Percentiles rank a stretch among this genome's conserved stretches.
Evolutionary conservation across 2,113 vertebrate genomes (phyloP).

Genomic region (Emydura subglobosa): DNA sequence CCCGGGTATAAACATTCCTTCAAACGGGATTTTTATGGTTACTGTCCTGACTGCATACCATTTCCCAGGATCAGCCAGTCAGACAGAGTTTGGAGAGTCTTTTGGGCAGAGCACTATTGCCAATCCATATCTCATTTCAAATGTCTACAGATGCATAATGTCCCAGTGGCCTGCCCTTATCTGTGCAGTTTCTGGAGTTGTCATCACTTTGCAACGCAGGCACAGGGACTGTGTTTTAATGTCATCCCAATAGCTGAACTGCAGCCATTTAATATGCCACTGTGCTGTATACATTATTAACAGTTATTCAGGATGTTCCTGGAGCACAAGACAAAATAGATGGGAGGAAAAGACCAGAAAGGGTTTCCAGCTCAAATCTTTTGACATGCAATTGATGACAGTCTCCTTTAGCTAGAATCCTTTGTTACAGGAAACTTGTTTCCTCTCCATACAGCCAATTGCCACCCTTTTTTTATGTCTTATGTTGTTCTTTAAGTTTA

Average conservation of each 20-base stretch:
- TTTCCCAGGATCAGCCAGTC: not conserved
- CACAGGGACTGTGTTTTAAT: slow-evolving; percentile 7
- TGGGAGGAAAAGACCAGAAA: not conserved
- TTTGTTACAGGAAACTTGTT: not conserved
- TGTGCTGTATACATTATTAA: slow-evolving; percentile 49
- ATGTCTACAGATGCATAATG: not conserved
- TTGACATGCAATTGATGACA: not conserved
- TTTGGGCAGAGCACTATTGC: not conserved
- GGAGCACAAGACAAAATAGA: slow-evolving; percentile 33
- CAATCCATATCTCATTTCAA: not conserved
- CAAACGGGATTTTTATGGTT: not conserved
- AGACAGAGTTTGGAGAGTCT: not conserved
- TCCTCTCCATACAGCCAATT: not conserved
- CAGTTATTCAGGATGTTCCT: slow-evolving; percentile 17
- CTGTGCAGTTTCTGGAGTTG: not conserved
- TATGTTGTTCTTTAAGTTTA: not conserved
- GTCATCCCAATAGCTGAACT: not conserved
- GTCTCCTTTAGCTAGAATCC: not conserved
- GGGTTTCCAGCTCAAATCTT: slow-evolving; percentile 17
- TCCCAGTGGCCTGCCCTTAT: not conserved
- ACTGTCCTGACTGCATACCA: not conserved
- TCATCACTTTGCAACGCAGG: not conserved
- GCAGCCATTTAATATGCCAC: slow-evolving; percentile 6
- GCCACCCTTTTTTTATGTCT: not conserved
- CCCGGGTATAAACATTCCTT: not conserved